Base-by-base conservation (phyloP, 2,888 invertebrate genomes). In the Drosophila nr. fundita region DNA sequence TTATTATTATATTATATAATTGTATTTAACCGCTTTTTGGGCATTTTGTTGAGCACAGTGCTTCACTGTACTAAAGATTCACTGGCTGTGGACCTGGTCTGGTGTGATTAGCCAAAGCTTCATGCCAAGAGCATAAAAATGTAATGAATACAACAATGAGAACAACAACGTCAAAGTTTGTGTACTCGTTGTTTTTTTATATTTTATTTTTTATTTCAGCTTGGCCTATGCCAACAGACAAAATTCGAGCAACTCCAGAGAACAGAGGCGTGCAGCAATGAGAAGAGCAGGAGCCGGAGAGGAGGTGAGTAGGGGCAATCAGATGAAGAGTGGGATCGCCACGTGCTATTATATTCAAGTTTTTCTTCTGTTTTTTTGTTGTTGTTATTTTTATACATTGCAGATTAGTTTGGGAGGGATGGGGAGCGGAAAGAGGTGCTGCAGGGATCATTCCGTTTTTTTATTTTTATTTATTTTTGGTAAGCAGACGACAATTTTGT, bases 21-120 rank as follows among this genome's bases (percentile, higher is more conserved):
- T 21, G 13, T 3, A 21, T 21, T 42, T 21, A 1, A n/a, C 1
- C 21, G 8, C 2, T 32, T 27, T 27, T n/a, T 24, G 21, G 38
- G n/a, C 27, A n/a, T 10, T 36, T 24, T 30, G n/a, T 50, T 15
- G 4, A 2, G 4, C 36, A 45, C 24, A 61, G 57, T 63, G 55
- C 29, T 24, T 50, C 77, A 78, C 55, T 78, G 75, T 80, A 54
- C 68, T 10, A n/a, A n/a, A 27, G 34, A 21, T 32, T 48, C 53
- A 30, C 45, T 63, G 58, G 42, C 30, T 64, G 18, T 45, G 52
- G 36, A 50, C 21, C 49, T 53, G 62, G 57, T 21, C 57, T 73
- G 73, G 80, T 80, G 80, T 80, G 78, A 80, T 80, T 81, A 81
- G 80, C 79, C 70, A 76, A 70, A 70, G 78, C 61, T 74, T 78